These are phyloP conservation scores for Erebia aethiops DNA, from an alignment of 2,888 invertebrate genomes.

Conservation along the genomic window DNA sequence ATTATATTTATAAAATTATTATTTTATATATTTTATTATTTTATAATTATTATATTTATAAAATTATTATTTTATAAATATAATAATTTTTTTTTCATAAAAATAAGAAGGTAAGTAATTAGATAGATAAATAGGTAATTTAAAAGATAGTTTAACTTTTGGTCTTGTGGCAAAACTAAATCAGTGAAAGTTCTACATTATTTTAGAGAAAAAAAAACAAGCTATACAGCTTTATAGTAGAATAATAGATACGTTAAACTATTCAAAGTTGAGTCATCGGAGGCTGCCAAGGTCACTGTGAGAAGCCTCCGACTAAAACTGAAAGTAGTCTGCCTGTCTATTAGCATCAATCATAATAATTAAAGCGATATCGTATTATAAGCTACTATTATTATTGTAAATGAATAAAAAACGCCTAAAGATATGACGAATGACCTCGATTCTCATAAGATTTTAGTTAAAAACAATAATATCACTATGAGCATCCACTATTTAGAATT, in stretches of 20 bases:
- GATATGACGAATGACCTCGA: neutral
- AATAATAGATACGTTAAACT: slow-evolving; percentile 23
- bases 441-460: no score
- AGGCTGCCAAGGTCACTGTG: slow-evolving; percentile 54
- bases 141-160: neutral
- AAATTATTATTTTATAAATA: no score
- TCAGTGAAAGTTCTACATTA: slow-evolving; percentile 8
- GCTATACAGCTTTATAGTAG: slow-evolving; percentile 18
- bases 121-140: no score
- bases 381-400: neutral
- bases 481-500: no score
- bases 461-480: no score
- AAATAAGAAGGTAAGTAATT: no score
- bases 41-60: no score
- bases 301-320: slow-evolving; percentile 61
- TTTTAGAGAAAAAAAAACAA: slow-evolving; percentile 5
- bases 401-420: neutral
- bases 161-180: neutral
- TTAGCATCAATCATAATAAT: slow-evolving; percentile 36
- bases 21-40: no score
- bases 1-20: no score
- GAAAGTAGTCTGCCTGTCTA: slow-evolving; percentile 37
- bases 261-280: slow-evolving; percentile 50
- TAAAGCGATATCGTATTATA: slow-evolving; percentile 3
- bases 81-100: no score